Evolutionary conservation across 2,888 invertebrate species (phyloP).

Genomic region (Bellardia bayeri): DNA sequence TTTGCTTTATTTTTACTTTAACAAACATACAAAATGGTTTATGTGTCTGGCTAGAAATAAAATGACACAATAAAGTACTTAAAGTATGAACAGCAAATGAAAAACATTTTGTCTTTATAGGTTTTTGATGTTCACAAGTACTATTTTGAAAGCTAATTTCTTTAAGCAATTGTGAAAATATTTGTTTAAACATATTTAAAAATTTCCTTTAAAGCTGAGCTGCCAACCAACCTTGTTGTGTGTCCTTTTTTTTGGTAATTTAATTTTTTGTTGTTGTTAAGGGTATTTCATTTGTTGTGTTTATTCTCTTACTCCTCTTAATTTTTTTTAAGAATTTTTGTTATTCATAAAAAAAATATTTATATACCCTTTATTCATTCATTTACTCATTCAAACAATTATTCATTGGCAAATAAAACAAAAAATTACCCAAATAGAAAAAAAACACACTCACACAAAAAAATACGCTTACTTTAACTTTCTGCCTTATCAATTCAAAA

Average conservation of each 20-base stretch:
- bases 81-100: conserved; percentile 1
- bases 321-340: background rate
- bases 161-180: conserved; percentile 22
- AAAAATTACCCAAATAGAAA: conserved; percentile 19
- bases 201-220: background rate
- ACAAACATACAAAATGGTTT: conserved; percentile 63
- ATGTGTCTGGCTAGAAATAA: conserved; percentile 70
- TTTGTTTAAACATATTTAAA: background rate
- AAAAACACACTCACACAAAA: background rate
- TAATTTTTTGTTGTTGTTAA: background rate
- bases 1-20: conserved; percentile 18
- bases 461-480: conserved; percentile 61
- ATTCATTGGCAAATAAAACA: conserved; percentile 46
- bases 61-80: conserved; percentile 73
- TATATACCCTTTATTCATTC: conserved; percentile 51
- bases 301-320: background rate
- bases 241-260: conserved; percentile 7
- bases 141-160: conserved; percentile 41
- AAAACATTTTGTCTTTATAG: conserved; percentile 46
- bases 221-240: too few species aligned
- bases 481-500: conserved; percentile 73
- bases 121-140: conserved; percentile 48
- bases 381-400: conserved; percentile 43
- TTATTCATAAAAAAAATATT: conserved; percentile 27
- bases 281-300: background rate